These are phyloP conservation scores for Baccha elongata DNA, from an alignment of 2,888 invertebrate species.

Conservation along the genomic window DNA sequence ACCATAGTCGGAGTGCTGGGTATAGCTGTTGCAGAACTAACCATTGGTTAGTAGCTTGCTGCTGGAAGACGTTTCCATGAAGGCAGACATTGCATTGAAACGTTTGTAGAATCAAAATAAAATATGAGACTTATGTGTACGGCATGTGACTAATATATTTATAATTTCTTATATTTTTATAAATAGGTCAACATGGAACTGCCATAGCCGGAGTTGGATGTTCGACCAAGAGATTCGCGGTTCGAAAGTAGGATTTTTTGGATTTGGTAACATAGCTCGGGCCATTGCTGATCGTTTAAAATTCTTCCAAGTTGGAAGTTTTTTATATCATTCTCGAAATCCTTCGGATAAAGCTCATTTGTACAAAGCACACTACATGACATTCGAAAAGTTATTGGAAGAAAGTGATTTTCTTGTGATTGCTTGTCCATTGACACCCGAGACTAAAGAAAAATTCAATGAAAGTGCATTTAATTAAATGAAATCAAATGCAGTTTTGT, in stretches of 20 bases:
- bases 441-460: conserved; percentile 91
- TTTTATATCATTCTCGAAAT: conserved; percentile 89
- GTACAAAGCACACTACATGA: conserved; percentile 87
- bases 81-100: conserved; percentile 86
- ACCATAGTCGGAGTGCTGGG: conserved; percentile 90
- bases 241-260: conserved; percentile 92
- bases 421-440: conserved; percentile 89
- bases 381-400: conserved; percentile 87
- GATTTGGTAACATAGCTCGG: conserved; percentile 92
- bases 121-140: background rate
- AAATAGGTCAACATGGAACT: conserved; percentile 5
- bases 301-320: conserved; percentile 88
- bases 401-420: conserved; percentile 94
- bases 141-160: background rate
- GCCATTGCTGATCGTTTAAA: conserved; percentile 90
- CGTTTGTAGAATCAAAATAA: conserved; percentile 74
- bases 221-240: conserved; percentile 90
- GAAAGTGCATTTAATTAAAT: conserved; percentile 90
- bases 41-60: conserved; percentile 89
- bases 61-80: conserved; percentile 91
- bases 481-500: conserved; percentile 92
- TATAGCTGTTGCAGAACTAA: conserved; percentile 91
- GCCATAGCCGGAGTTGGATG: conserved; percentile 83
- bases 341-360: conserved; percentile 85
- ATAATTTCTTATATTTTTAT: too few relatives aligned